Percentiles rank a stretch among this genome's conserved stretches.
Conservation (phyloP, 2,797 vertebrate species). For the Chaunax sp. region DNA sequence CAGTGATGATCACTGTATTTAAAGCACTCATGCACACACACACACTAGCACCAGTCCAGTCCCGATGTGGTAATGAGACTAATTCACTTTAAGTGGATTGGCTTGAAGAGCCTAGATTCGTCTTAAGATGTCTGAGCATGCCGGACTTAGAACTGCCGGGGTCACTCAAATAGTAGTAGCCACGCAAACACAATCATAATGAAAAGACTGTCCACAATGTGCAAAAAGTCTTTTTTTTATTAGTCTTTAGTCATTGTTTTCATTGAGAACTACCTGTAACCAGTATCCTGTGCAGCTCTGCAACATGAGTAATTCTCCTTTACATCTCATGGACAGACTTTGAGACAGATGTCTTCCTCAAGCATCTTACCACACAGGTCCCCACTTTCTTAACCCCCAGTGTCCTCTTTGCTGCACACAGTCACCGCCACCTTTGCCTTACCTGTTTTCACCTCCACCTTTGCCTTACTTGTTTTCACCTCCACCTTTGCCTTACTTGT, state of each 20-base stretch:
- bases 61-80: slow-evolving; percentile 79
- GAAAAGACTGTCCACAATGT: not conserved
- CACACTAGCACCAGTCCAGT: slow-evolving; percentile 52
- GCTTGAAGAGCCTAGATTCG: slow-evolving; percentile 75
- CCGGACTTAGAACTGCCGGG: slow-evolving; percentile 73
- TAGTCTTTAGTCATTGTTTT: not conserved
- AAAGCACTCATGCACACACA: slow-evolving; percentile 23
- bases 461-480: not conserved
- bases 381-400: slow-evolving; percentile 38
- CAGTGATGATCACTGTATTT: slow-evolving; percentile 42
- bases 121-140: slow-evolving; percentile 83
- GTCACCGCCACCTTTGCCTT: not conserved
- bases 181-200: slow-evolving; percentile 26
- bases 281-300: not conserved
- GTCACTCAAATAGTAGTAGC: slow-evolving; percentile 17
- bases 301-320: not conserved
- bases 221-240: not conserved
- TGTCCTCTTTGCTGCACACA: slow-evolving; percentile 14
- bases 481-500: slow-evolving; percentile 13
- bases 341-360: slow-evolving; percentile 53
- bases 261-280: slow-evolving; percentile 4
- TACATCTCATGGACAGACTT: slow-evolving; percentile 15
- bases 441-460: not conserved
- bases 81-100: slow-evolving; percentile 86
- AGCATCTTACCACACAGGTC: slow-evolving; percentile 38